phyloP scores from a whole-genome alignment of 2,797 vertebrate genomes.

The Poecile montanus region DNA sequence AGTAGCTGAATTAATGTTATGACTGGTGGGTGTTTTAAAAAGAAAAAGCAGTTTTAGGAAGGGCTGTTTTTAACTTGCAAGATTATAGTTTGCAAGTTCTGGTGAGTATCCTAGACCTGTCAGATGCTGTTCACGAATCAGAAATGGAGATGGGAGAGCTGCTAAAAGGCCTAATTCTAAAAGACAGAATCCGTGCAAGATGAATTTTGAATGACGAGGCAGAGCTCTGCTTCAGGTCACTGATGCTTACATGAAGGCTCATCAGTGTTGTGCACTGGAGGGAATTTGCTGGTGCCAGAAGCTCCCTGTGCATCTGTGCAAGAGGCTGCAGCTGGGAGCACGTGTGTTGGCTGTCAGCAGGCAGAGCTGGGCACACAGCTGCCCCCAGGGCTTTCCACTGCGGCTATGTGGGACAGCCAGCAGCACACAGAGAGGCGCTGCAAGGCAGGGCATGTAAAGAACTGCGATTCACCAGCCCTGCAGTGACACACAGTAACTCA shows the following conservation, averaged over 20 bases:
- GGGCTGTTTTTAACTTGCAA: not conserved
- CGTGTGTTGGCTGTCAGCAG: not conserved
- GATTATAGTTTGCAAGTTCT: not conserved
- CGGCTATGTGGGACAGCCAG: not conserved
- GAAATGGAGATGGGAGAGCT: not conserved
- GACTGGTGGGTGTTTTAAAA: not conserved
- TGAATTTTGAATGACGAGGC: not conserved
- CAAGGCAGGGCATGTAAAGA: not conserved
- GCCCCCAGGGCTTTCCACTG: not conserved
- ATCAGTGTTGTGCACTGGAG: not conserved
- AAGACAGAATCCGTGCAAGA: not conserved
- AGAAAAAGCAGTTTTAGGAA: not conserved
- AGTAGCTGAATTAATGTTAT: not conserved
- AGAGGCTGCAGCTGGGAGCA: not conserved
- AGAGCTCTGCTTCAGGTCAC: not conserved
- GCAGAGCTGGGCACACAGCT: not conserved
- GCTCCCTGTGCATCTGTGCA: not conserved
- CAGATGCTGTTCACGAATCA: not conserved
- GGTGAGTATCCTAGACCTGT: not conserved
- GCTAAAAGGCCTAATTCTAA: not conserved
- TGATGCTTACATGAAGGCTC: not conserved
- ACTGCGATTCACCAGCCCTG: accelerated
- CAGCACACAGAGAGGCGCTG: not conserved
- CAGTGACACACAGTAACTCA: not conserved
- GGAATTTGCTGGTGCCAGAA: not conserved